These are phyloP conservation scores for Ommatoiulus sabulosus DNA, from an alignment of 2,888 invertebrate genomes.

Conservation along the genomic window DNA sequence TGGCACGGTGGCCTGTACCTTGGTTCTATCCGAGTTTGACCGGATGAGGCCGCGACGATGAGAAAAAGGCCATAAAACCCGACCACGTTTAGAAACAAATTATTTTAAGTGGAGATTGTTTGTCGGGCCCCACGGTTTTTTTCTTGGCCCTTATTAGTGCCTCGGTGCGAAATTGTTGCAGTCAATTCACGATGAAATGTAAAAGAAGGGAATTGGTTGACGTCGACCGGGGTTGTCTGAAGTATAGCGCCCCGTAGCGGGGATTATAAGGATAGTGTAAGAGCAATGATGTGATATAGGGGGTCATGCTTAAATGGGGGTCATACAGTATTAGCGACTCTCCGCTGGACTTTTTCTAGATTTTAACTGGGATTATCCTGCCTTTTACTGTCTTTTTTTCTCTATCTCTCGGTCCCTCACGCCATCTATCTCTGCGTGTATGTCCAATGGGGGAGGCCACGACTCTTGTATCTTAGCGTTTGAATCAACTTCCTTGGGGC, in stretches of 20 bases:
- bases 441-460: neutral
- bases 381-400: neutral
- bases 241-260: constrained; percentile 23
- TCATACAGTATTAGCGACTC: neutral
- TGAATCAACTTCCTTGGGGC: neutral
- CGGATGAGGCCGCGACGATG: neutral
- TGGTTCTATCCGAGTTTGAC: neutral
- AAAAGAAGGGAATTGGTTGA: neutral
- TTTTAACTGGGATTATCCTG: constrained; percentile 32
- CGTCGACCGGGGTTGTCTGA: neutral
- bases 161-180: constrained; percentile 32
- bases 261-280: neutral
- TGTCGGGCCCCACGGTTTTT: constrained; percentile 7
- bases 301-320: constrained; percentile 31
- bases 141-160: constrained; percentile 29
- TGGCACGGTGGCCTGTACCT: neutral
- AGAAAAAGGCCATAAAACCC: constrained; percentile 5
- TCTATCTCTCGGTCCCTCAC: neutral
- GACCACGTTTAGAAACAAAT: neutral
- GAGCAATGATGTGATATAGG: constrained; percentile 31
- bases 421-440: neutral
- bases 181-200: neutral
- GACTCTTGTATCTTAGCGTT: neutral
- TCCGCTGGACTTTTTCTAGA: constrained; percentile 9
- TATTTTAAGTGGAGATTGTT: constrained; percentile 20